Evolutionary conservation across 2,797 vertebrate species (phyloP).

Genomic region (Sus cebifrons): DNA sequence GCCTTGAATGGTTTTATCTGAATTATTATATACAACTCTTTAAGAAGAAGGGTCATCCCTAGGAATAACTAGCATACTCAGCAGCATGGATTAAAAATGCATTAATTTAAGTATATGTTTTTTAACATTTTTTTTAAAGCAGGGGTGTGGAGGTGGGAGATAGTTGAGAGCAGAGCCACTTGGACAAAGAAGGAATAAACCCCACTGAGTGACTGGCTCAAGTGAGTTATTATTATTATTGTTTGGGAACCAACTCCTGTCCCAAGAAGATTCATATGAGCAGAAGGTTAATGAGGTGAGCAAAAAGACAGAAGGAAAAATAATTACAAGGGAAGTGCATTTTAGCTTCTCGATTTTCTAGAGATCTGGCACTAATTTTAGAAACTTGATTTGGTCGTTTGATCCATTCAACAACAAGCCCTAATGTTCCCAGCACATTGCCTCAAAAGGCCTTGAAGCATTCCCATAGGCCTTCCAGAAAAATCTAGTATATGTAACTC

Average conservation of each 20-base stretch:
- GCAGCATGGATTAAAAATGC: neutral
- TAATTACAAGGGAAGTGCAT: neutral
- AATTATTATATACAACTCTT: neutral
- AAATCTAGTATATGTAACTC: neutral
- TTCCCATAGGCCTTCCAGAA: neutral
- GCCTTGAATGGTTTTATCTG: neutral
- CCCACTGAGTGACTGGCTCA: neutral
- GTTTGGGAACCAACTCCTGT: neutral
- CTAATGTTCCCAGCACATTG: neutral
- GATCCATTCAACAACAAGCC: neutral
- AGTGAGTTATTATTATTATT: neutral
- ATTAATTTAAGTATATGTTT: too few species aligned
- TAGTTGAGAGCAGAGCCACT: neutral
- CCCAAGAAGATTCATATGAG: neutral
- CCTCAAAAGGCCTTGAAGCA: neutral
- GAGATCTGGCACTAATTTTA: neutral
- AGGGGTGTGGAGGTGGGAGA: neutral
- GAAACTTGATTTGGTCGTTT: neutral
- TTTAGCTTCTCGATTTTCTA: constrained; percentile 6
- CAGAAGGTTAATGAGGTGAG: neutral
- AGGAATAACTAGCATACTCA: neutral
- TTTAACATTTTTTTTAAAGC: neutral
- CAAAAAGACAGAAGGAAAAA: neutral
- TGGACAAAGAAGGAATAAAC: neutral
- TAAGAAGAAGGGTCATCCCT: neutral